phyloP scores from a whole-genome alignment of 2,113 vertebrate genomes.

The Deroptyus accipitrinus region DNA sequence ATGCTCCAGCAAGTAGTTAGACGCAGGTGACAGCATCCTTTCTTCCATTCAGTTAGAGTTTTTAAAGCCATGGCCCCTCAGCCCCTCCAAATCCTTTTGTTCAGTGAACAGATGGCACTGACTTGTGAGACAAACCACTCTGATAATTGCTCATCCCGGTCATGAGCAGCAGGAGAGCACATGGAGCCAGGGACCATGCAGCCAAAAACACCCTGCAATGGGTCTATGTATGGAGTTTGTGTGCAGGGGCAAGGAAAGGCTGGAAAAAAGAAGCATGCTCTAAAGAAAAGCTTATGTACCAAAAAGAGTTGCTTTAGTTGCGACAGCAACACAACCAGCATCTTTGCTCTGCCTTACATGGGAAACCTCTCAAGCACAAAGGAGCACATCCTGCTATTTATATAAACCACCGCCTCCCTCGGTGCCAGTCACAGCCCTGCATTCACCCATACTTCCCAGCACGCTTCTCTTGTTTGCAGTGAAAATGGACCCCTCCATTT shows the following conservation, averaged over 20 bases:
- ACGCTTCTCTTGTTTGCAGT: neutral
- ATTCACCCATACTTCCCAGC: neutral
- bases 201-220: neutral
- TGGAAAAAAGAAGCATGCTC: neutral
- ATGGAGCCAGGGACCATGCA: neutral
- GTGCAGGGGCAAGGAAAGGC: neutral
- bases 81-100: constrained; percentile 48
- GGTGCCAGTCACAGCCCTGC: neutral
- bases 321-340: neutral
- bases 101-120: constrained; percentile 32
- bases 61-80: neutral
- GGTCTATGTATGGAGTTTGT: accelerated
- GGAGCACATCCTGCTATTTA: neutral
- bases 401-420: neutral
- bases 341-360: neutral
- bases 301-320: neutral
- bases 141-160: neutral
- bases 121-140: neutral
- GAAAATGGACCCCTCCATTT: neutral
- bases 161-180: neutral
- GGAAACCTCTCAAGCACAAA: constrained; percentile 35
- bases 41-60: neutral
- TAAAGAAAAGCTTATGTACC: neutral
- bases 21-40: constrained; percentile 10
- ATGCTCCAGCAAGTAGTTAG: neutral